Percentiles rank a stretch among this genome's conserved stretches.
Conservation (phyloP, 2,113 vertebrate genomes). For the Myotis yumanensis region DNA sequence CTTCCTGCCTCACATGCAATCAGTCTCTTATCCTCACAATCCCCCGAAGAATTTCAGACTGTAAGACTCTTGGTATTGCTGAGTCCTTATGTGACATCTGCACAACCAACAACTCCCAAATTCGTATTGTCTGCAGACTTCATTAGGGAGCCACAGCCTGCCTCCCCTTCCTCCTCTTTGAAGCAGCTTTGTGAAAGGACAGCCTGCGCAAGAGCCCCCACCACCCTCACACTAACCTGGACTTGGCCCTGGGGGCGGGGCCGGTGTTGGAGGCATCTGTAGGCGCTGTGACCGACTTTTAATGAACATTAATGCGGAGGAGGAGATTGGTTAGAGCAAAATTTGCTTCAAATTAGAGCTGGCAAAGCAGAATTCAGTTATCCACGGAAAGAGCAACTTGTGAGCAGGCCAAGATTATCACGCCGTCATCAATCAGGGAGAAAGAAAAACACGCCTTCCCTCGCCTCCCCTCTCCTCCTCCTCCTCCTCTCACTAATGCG, state of each 20-base stretch:
- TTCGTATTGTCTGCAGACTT: conserved; percentile 48
- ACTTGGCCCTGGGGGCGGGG: conserved; percentile 77
- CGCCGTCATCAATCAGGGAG: conserved; percentile 69
- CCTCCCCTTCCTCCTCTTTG: background rate
- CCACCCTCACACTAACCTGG: conserved; percentile 57
- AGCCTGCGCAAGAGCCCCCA: background rate
- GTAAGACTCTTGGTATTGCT: background rate
- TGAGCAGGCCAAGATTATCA: conserved; percentile 69
- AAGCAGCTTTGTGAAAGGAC: background rate
- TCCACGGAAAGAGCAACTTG: conserved; percentile 69
- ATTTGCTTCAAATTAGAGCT: conserved; percentile 64
- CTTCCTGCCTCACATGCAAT: background rate
- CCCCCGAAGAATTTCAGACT: conserved; percentile 29
- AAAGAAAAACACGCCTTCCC: conserved; percentile 65
- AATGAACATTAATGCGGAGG: conserved; percentile 61
- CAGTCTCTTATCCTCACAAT: conserved; percentile 34
- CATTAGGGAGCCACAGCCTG: background rate
- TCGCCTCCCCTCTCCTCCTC: background rate
- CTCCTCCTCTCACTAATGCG: conserved; percentile 67
- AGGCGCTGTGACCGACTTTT: conserved; percentile 51
- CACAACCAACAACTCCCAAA: background rate
- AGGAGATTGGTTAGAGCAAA: conserved; percentile 73
- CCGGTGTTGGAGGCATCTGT: conserved; percentile 51
- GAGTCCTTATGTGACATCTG: conserved; percentile 61
- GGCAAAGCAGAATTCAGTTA: conserved; percentile 62